Evolutionary conservation across 2,113 vertebrate species (phyloP), one percentile per base, ranked within the genome.

Genomic region (Halichoerus grypus): DNA sequence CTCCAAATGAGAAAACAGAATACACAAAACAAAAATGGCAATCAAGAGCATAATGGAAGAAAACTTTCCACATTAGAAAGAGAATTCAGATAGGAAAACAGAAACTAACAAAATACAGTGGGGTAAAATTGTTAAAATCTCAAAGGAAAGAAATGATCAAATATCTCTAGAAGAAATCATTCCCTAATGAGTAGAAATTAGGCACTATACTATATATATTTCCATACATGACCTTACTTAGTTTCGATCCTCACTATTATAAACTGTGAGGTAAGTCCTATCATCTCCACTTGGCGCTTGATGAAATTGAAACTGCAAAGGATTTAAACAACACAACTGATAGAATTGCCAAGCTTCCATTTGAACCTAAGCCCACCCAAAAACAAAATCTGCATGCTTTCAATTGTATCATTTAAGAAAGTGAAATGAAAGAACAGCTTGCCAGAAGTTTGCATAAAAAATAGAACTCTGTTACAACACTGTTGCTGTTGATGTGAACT

Each of bases 371-470:
- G 65, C 46, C 28, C 31, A 65, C 31, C 51, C 55, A 0, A 63
- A 81, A 81, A 21, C 72, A 89, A 85, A 95, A 55, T 63, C 42
- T 19, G 39, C 76, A 69, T 65, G 39, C 77, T 91, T 98, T 97
- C 65, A 77, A 21, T n/a, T 77, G 88, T 89, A 22, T 39, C 36
- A 67, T 91, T 91, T 88, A 93, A 95, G 51, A 84, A 77, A 91
- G 74, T 33, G 46, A 94, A 96, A 79, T 65, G 26, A 77, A 95
- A 86, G 63, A 3, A 63, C 16, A 22, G 15, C 36, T 95, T 95
- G 89, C 87, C 87, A 97, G 79, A 57, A 76, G 71, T 49, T 22
- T 94, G 65, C 95, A 82, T 92, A 77, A 92, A 91, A 96, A 92
- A 61, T 93, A 61, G 65, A 97, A 79, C 77, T 57, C 87, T 74